Evolutionary conservation across 64 coral and sea anemone genomes (phyloP).

Genomic region (Stylophora pistillata): DNA sequence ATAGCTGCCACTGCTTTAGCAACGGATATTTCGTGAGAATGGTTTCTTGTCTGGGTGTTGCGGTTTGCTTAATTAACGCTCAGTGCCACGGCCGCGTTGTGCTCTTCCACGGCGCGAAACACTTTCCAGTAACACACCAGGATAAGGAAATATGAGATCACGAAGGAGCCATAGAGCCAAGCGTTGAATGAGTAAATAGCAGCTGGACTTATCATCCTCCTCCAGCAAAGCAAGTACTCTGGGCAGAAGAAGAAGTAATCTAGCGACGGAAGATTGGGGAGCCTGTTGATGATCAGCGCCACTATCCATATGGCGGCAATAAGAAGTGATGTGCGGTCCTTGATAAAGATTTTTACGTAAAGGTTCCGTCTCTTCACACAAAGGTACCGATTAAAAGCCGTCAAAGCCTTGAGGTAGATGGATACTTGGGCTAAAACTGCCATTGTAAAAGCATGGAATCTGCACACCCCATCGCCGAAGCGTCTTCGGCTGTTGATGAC

Average conservation of each 20-base stretch:
- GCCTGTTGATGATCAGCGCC: slow-evolving; percentile 5
- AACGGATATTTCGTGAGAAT: slow-evolving; percentile 24
- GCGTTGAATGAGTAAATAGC: slow-evolving; percentile 34
- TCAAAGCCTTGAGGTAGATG: slow-evolving; percentile 45
- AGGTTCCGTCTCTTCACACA: slow-evolving; percentile 24
- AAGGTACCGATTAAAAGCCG: slow-evolving; percentile 47
- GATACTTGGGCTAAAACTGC: slow-evolving; percentile 23
- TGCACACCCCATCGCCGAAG: slow-evolving; percentile 20
- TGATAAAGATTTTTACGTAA: slow-evolving; percentile 25
- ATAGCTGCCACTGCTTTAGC: slow-evolving; percentile 34
- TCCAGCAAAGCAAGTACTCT: slow-evolving; percentile 36
- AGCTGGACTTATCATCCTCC: slow-evolving; percentile 16
- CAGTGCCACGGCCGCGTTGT: neutral
- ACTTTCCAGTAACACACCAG: slow-evolving; percentile 38
- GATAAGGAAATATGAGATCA: slow-evolving; percentile 7
- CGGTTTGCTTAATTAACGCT: neutral
- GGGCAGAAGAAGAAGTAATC: slow-evolving; percentile 45
- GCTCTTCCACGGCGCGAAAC: slow-evolving; percentile 17
- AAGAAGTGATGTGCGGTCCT: slow-evolving; percentile 1
- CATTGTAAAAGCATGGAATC: slow-evolving; percentile 19
- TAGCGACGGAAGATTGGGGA: slow-evolving; percentile 23
- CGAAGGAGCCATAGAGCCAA: slow-evolving; percentile 44
- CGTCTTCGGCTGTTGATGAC: slow-evolving; percentile 14
- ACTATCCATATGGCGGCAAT: neutral
- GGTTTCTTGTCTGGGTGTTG: neutral